Evolutionary conservation across 2,888 invertebrate species (phyloP).

Genomic region (Zelleria hepariella): DNA sequence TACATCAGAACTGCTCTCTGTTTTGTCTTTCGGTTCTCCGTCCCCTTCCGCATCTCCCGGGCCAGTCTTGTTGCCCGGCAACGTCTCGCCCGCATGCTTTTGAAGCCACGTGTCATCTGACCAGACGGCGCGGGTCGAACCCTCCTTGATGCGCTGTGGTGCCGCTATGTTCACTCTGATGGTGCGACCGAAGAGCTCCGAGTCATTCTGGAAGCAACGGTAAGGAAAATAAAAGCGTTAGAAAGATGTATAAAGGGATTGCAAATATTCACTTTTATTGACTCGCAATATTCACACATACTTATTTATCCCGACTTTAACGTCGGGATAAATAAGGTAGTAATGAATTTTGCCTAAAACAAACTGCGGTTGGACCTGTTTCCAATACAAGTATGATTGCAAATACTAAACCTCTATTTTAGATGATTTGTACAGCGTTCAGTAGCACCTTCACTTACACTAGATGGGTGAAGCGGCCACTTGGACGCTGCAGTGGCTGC

Average conservation of each 20-base stretch:
- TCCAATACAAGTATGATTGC: too few species aligned
- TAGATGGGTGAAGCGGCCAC: too few species aligned
- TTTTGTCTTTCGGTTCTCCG: slow-evolving; percentile 29
- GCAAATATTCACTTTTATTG: background rate
- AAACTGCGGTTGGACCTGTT: too few species aligned
- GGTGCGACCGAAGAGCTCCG: slow-evolving; percentile 96
- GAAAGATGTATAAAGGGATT: background rate
- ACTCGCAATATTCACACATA: too few species aligned
- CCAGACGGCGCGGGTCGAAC: slow-evolving; percentile 96
- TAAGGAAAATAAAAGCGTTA: background rate
- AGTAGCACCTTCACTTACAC: too few species aligned
- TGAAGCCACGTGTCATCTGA: slow-evolving; percentile 99
- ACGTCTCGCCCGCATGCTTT: slow-evolving; percentile 94
- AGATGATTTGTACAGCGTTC: too few species aligned
- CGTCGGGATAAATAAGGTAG: too few species aligned
- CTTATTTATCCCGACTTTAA: too few species aligned
- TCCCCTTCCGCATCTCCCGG: slow-evolving; percentile 48
- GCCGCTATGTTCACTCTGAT: slow-evolving; percentile 97
- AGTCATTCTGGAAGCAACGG: slow-evolving; percentile 83
- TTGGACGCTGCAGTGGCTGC: background rate
- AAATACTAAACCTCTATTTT: too few species aligned
- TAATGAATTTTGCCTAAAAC: too few species aligned
- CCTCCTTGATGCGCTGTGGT: slow-evolving; percentile 96
- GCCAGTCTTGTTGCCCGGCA: slow-evolving; percentile 62
- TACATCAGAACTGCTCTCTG: slow-evolving; percentile 15